Conservation (phyloP, 2,113 vertebrate species). For the Chelonoidis abingdonii region DNA sequence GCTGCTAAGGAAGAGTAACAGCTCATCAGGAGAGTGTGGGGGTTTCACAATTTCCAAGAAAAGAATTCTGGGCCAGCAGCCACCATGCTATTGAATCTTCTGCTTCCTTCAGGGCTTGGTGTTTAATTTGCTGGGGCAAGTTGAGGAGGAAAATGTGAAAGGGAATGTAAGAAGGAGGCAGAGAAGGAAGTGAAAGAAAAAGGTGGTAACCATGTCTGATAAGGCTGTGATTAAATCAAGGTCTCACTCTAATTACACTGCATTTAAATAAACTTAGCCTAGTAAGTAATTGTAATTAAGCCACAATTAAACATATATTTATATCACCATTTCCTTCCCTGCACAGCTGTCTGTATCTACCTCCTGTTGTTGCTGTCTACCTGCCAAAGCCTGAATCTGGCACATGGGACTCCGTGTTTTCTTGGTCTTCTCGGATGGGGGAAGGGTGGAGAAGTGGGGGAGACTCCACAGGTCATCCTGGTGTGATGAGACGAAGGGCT, state of each 20-base stretch:
- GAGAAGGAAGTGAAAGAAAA: constrained; percentile 42
- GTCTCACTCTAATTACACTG: constrained; percentile 81
- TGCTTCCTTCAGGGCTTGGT: neutral
- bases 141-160: neutral
- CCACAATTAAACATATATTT: constrained; percentile 86
- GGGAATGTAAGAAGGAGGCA: neutral
- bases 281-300: constrained; percentile 86
- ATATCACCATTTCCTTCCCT: constrained; percentile 77
- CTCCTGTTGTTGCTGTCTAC: constrained; percentile 71
- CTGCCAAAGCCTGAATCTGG: constrained; percentile 58
- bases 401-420: constrained; percentile 21
- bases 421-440: constrained; percentile 16
- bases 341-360: constrained; percentile 76
- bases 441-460: neutral
- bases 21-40: constrained; percentile 28
- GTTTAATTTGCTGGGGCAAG: constrained; percentile 16
- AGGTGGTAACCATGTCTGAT: constrained; percentile 70
- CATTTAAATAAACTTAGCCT: constrained; percentile 84
- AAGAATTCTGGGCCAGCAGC: constrained; percentile 40
- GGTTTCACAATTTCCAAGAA: constrained; percentile 36
- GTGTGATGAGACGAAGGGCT: neutral
- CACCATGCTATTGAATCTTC: constrained; percentile 31
- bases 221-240: constrained; percentile 84
- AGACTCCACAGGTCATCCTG: neutral
- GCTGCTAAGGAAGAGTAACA: constrained; percentile 48